Evolutionary conservation across 2,113 vertebrate genomes (phyloP).

Genomic region (Hucho hucho): DNA sequence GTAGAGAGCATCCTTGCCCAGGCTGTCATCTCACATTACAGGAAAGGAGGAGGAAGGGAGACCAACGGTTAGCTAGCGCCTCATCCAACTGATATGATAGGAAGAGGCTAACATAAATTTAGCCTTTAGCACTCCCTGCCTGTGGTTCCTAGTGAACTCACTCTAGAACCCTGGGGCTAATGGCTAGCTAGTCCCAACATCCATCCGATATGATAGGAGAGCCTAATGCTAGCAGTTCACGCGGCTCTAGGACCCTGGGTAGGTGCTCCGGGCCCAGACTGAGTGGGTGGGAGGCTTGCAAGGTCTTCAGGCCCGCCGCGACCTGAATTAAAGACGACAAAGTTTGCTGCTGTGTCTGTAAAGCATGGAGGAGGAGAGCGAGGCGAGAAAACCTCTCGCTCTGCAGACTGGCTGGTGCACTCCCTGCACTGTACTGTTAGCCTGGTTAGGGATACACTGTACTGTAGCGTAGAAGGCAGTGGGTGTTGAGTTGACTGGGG

Average conservation of each 20-base stretch:
- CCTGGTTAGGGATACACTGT: neutral
- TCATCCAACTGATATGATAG: no score
- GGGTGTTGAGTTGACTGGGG: no score
- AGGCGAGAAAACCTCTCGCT: neutral
- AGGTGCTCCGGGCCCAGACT: neutral
- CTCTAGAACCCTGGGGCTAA: no score
- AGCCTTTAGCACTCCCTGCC: no score
- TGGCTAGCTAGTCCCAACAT: neutral
- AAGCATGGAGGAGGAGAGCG: neutral
- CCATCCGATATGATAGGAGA: no score
- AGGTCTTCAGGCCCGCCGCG: neutral
- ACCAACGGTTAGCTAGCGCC: no score
- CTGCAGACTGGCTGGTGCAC: neutral
- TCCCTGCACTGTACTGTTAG: neutral
- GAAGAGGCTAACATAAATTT: no score
- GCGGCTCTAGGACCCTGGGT: neutral
- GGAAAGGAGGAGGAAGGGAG: no score
- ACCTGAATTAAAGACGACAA: constrained; percentile 13
- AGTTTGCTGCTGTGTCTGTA: neutral
- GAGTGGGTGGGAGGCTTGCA: neutral
- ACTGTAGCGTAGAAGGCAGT: no score
- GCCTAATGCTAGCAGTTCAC: no score
- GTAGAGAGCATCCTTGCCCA: neutral
- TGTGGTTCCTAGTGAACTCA: no score
- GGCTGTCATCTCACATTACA: constrained; percentile 13